Base-by-base conservation (phyloP, 2,113 vertebrate species). In the Tinamus guttatus region DNA sequence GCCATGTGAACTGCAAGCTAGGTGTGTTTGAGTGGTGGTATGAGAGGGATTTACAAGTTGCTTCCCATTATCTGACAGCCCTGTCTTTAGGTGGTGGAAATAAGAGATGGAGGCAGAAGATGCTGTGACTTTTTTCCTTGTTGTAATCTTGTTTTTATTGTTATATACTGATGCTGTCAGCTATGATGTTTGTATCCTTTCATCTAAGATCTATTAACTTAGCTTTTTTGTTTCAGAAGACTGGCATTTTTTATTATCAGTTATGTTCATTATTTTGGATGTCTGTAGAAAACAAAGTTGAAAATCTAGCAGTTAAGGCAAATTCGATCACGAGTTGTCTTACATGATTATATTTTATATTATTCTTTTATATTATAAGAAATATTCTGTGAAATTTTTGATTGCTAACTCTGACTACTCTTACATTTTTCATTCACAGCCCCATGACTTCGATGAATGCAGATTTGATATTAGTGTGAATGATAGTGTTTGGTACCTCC, bases 401-500 rank as follows among this genome's bases (percentile, higher is more conserved):
- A 69, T 60, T 74, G 30, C 56, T 96, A 96, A 95, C 70, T 87
- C 41, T 70, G 59, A 9, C 63, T 94, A 43, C 27, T 97, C 76
- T 94, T 90, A 43, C 25, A 6, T 30, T 87, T 20, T 88, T 54
- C 95, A 69, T 30, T 91, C 63, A 87, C 96, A 99, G 99, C 99
- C 99, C 76, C 99, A 99, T 92, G 99, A 99, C 96, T 99, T 99
- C 97, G 99, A 99, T 13, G 99, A 99, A 97, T 99, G 99, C 97
- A 99, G 99, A 93, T 99, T 99, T 97, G 99, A 99, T 97, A 99
- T 99, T 97, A 99, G 99, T 4, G 99, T 99, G 63, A 99, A 99
- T 47, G 99, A 99, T 89, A 99, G 99, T 20, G 98, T 99, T 89
- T 99, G 99, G 99, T 99, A 99, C 95, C 98, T 99, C 86, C 98